Evolutionary conservation across 53 echinoderm and acorn worm genomes (phyloP), one percentile per base, ranked within the genome.

Genomic region (Holothuria leucospilota): DNA sequence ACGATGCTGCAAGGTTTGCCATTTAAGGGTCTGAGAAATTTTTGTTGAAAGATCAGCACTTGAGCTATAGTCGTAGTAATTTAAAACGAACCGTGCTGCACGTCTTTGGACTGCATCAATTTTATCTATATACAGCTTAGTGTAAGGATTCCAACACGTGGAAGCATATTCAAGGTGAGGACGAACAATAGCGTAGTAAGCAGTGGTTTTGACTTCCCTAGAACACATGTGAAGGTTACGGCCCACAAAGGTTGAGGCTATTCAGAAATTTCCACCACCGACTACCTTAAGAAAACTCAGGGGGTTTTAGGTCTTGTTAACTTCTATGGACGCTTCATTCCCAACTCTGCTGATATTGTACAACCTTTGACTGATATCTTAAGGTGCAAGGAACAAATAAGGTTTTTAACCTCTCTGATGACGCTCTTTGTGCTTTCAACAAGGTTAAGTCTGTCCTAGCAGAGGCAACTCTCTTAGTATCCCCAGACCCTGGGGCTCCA

Each of bases 291-390:
- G 51, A 14, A 77, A 64, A 24, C 68, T 89, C 29, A 64, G 85
- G 23, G 84, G 63, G 51, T 85, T 63, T 51, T 90, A 49, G 90
- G 90, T 13, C 20, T 90, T 1, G 34, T 90, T 8, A 90, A 90
- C 29, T 90, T 90, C 59, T 90, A 90, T 29, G 23, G 90, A 6
- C 82, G 82, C 42, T 90, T 90, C 60, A 53, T 90, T 1, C 73
- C 73, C 9, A n/a, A 30, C n/a, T 30, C 15, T 28, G 73, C 73
- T 20, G 39, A 72, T 7, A 41, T 41, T 16, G 21, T 13, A 72
- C n/a, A 8, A 72, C 73, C 73, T 11, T 40, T 72, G 41, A 72
- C 73, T 1, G 41, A 72, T 41, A 41, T 72, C 7, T 38, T 72
- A 23, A 3, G 34, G 42, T 34, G 73, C 73, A 72, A 14, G 41